A percentile compares a stretch with the other conserved stretches of the same genome.
These are phyloP conservation scores for Oncorhynchus clarkii DNA, from an alignment of 2,113 vertebrate species.

Conservation along the genomic window DNA sequence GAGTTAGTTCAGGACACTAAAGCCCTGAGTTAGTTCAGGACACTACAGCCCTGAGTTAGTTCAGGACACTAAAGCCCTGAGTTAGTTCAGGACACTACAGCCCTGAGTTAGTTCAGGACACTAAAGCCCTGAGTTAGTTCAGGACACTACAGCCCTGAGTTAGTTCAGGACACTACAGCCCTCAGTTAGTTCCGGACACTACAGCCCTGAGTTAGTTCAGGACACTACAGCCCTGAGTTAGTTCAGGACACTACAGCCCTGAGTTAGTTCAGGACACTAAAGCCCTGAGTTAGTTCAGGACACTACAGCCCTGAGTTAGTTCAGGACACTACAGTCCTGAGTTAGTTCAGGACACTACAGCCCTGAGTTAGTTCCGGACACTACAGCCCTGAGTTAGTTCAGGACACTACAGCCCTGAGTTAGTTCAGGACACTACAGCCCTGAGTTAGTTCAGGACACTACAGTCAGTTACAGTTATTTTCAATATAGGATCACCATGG, in stretches of 20 bases:
- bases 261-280: not conserved
- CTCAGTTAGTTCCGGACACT: not conserved
- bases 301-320: not conserved
- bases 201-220: not conserved
- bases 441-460: conserved; percentile 1
- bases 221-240: not conserved
- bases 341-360: not conserved
- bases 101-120: not conserved
- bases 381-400: too few relatives aligned
- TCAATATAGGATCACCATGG: conserved; percentile 15
- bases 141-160: not conserved
- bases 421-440: not conserved
- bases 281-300: conserved; percentile 5
- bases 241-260: not conserved
- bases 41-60: not conserved
- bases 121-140: conserved; percentile 4
- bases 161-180: conserved; percentile 6
- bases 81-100: not conserved
- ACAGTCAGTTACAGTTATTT: conserved; percentile 33
- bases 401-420: too few relatives aligned
- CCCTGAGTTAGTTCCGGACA: too few relatives aligned
- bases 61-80: conserved; percentile 1
- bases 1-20: not conserved
- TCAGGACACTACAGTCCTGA: not conserved
- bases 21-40: conserved; percentile 5